These are phyloP conservation scores for Microplitis demolitor DNA, from an alignment of 1,140 invertebrate genomes.

Conservation along the genomic window DNA sequence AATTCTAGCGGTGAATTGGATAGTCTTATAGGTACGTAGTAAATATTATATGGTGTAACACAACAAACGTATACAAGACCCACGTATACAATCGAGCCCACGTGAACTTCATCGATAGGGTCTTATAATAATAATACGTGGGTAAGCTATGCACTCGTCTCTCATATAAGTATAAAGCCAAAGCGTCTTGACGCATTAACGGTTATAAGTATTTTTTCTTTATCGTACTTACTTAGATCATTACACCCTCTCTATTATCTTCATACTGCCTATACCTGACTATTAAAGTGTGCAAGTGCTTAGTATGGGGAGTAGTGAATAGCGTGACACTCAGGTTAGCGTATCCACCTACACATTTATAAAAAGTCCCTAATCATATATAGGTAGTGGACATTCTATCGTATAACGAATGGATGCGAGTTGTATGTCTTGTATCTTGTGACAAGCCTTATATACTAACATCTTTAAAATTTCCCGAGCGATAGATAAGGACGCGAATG, in stretches of 20 bases:
- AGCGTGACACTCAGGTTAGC: constrained; percentile 15
- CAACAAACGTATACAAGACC: constrained; percentile 8
- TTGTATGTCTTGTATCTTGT: neutral
- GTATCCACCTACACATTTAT: constrained; percentile 24
- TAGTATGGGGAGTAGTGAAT: neutral
- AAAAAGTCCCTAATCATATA: constrained; percentile 22
- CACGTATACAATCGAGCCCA: constrained; percentile 14
- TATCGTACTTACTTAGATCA: too few relatives aligned
- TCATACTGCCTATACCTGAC: neutral
- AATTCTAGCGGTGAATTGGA: constrained; percentile 9
- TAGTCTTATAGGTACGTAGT: neutral
- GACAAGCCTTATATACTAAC: neutral
- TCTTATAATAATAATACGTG: constrained; percentile 22
- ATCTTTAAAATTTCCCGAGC: too few relatives aligned
- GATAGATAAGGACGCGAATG: too few relatives aligned
- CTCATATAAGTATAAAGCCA: neutral
- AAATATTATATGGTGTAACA: constrained; percentile 19
- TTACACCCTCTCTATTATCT: neutral
- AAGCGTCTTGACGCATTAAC: constrained; percentile 22
- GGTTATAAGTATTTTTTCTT: constrained; percentile 1
- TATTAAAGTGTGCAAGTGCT: constrained; percentile 4
- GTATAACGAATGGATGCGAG: neutral
- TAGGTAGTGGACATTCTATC: neutral
- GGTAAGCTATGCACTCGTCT: constrained; percentile 26
- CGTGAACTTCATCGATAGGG: constrained; percentile 22